Conservation (phyloP, 2,113 vertebrate species). For the Gallinago media region DNA sequence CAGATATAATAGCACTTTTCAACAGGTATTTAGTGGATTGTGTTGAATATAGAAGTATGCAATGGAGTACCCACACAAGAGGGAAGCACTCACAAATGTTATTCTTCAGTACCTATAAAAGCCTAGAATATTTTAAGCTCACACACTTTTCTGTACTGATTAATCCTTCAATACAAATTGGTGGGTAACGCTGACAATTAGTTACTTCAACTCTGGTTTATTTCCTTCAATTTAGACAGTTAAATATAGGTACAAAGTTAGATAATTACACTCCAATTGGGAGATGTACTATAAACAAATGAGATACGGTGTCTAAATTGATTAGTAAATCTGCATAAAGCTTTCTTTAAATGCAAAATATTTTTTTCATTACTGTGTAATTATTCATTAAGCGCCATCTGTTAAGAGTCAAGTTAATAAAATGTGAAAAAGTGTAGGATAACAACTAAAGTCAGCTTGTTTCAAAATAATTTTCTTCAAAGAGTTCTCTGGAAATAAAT, state of each 20-base stretch:
- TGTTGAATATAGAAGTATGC: no score
- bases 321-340: conserved; percentile 21
- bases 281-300: conserved; percentile 26
- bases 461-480: neutral
- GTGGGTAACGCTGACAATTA: neutral
- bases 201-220: neutral
- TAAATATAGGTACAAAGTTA: conserved; percentile 29
- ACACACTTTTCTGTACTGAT: neutral
- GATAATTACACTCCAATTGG: neutral
- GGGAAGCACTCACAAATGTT: neutral
- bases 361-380: conserved; percentile 43
- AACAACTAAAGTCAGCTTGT: neutral
- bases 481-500: neutral
- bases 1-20: neutral
- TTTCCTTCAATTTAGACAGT: conserved; percentile 42
- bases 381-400: conserved; percentile 52
- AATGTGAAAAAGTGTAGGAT: neutral
- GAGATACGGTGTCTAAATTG: conserved; percentile 9
- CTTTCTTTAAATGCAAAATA: conserved; percentile 26
- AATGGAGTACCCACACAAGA: neutral
- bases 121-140: neutral
- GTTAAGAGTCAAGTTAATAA: conserved; percentile 23
- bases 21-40: neutral
- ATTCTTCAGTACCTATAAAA: neutral
- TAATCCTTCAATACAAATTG: neutral